A percentile compares a stretch with the other conserved stretches of the same genome.
These are phyloP conservation scores for Drosophila trichaetosa DNA, from an alignment of 2,888 invertebrate genomes.

Conservation along the genomic window DNA sequence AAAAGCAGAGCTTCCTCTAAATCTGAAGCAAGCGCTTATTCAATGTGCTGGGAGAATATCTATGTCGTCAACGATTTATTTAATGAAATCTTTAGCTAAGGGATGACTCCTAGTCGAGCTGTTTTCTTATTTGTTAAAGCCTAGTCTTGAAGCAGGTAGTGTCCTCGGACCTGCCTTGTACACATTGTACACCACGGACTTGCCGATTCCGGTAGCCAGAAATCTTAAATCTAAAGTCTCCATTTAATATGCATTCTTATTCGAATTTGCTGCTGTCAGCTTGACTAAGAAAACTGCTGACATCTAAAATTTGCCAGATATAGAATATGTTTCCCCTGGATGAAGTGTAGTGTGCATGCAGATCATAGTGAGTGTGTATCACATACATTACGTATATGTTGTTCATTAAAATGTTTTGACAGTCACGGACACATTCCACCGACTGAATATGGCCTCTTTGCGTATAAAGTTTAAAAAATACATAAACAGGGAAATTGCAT, in stretches of 20 bases:
- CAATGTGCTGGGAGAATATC: too few relatives aligned
- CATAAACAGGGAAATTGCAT: conserved; percentile 10
- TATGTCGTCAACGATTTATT: too few relatives aligned
- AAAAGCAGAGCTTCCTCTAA: too few relatives aligned
- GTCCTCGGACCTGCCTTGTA: too few relatives aligned
- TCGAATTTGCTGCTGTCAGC: neutral
- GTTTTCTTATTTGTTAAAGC: too few relatives aligned
- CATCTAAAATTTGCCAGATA: neutral
- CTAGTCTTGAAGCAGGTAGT: too few relatives aligned
- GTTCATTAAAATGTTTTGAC: conserved; percentile 6
- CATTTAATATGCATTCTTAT: neutral
- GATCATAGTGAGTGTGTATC: neutral
- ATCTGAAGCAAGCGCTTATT: too few relatives aligned
- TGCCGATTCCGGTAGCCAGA: too few relatives aligned
- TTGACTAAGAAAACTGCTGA: neutral
- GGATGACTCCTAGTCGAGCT: too few relatives aligned
- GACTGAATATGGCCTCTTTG: neutral
- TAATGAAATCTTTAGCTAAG: too few relatives aligned
- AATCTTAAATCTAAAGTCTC: neutral
- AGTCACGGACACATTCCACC: neutral
- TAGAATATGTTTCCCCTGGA: neutral
- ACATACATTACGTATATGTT: neutral
- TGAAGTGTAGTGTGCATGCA: neutral
- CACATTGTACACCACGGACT: too few relatives aligned
- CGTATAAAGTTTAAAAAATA: conserved; percentile 3